Percentiles rank a stretch among this genome's conserved stretches.
These are phyloP conservation scores for Amphiura filiformis DNA, from an alignment of 35 echinoderm and acorn worm genomes.

Conservation along the genomic window DNA sequence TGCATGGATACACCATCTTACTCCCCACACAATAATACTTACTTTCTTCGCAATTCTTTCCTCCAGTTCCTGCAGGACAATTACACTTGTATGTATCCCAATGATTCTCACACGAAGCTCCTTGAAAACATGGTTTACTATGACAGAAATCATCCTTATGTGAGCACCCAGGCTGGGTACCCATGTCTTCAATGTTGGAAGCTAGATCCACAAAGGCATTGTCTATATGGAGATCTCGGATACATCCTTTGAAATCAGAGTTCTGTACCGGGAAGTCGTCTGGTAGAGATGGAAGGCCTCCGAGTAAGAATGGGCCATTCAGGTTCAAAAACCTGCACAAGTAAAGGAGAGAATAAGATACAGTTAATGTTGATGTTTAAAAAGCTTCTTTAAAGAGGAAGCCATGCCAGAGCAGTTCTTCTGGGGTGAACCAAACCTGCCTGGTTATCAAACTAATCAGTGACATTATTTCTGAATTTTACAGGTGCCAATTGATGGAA, in stretches of 20 bases:
- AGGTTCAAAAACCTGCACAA: constrained; percentile 67
- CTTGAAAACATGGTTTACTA: constrained; percentile 56
- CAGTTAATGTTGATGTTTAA: neutral
- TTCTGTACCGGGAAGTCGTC: constrained; percentile 82
- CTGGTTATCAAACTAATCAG: too few species aligned
- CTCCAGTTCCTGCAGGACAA: constrained; percentile 58
- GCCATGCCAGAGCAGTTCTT: too few species aligned
- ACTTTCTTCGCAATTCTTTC: constrained; percentile 88
- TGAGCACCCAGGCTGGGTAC: constrained; percentile 56
- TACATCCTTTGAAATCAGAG: constrained; percentile 79
- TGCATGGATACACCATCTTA: too few species aligned
- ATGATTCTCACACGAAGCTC: constrained; percentile 55
- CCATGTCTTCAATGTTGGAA: constrained; percentile 68
- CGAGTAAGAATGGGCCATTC: constrained; percentile 81
- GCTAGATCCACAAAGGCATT: constrained; percentile 73
- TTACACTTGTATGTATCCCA: constrained; percentile 80
- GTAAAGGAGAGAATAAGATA: neutral
- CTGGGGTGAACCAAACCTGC: too few species aligned
- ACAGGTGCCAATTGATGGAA: too few species aligned
- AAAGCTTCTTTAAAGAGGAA: too few species aligned
- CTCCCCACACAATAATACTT: constrained; percentile 13
- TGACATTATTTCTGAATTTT: too few species aligned
- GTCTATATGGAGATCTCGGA: constrained; percentile 86
- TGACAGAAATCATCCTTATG: constrained; percentile 67
- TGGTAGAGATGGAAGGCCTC: constrained; percentile 74